phyloP scores from a whole-genome alignment of 2,113 vertebrate genomes.

The Campylorhamphus procurvoides region DNA sequence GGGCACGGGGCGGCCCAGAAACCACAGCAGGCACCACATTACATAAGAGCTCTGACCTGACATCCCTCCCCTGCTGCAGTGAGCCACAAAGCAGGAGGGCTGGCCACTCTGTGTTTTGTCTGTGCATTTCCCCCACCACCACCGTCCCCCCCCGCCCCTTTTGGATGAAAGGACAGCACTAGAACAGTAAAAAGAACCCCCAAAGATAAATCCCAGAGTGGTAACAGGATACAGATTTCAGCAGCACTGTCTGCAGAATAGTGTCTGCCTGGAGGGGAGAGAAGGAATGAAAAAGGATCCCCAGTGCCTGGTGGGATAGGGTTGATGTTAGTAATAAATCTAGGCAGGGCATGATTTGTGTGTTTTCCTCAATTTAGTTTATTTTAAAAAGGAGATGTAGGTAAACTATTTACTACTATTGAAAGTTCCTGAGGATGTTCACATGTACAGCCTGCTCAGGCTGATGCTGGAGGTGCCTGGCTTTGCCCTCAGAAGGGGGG shows the following conservation, averaged over 20 bases:
- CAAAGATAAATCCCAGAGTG: neutral
- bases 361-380: neutral
- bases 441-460: neutral
- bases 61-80: neutral
- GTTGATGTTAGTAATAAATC: neutral
- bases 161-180: neutral
- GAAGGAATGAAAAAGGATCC: neutral
- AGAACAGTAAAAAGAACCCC: neutral
- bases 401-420: neutral
- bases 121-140: neutral
- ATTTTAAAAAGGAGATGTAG: neutral
- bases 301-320: neutral
- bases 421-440: neutral
- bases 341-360: neutral
- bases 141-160: neutral
- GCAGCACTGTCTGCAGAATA: neutral
- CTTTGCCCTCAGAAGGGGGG: neutral
- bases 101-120: neutral
- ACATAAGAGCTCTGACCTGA: neutral
- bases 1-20: constrained; percentile 5
- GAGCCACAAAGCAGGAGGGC: neutral
- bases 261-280: neutral
- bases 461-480: neutral
- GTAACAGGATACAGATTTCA: neutral
- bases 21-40: neutral